Evolutionary conservation across 2,888 invertebrate genomes (phyloP).

Genomic region (Trissoscelio sp.): DNA sequence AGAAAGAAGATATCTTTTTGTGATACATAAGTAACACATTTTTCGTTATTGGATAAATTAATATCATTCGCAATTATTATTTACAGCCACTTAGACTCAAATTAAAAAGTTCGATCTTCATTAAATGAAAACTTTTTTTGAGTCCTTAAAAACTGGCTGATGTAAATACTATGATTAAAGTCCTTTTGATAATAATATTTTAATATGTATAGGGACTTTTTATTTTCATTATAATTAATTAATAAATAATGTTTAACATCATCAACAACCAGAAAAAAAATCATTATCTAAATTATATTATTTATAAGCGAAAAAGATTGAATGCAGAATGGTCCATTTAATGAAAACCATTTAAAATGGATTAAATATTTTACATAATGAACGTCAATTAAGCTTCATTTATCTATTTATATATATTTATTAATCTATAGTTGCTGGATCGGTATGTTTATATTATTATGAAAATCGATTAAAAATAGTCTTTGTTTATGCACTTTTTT

Average conservation of each 20-base stretch:
- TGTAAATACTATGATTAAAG: too few species aligned
- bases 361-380: neutral
- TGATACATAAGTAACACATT: too few species aligned
- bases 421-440: neutral
- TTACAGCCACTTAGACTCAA: neutral
- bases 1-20: neutral
- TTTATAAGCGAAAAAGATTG: too few species aligned
- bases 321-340: too few species aligned
- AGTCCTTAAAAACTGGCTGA: neutral
- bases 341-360: constrained; percentile 1
- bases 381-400: neutral
- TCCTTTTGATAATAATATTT: neutral
- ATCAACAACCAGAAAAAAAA: too few species aligned
- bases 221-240: too few species aligned
- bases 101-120: neutral
- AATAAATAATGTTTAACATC: too few species aligned
- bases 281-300: too few species aligned
- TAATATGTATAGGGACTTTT: neutral
- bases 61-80: too few species aligned
- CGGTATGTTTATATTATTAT: neutral
- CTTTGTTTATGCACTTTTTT: neutral
- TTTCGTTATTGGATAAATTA: too few species aligned
- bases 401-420: constrained; percentile 13
- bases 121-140: neutral
- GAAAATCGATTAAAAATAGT: neutral